Percentiles rank a stretch among this genome's conserved stretches.
Conservation (phyloP, 2,888 invertebrate species). For the Dugesia japonica region DNA sequence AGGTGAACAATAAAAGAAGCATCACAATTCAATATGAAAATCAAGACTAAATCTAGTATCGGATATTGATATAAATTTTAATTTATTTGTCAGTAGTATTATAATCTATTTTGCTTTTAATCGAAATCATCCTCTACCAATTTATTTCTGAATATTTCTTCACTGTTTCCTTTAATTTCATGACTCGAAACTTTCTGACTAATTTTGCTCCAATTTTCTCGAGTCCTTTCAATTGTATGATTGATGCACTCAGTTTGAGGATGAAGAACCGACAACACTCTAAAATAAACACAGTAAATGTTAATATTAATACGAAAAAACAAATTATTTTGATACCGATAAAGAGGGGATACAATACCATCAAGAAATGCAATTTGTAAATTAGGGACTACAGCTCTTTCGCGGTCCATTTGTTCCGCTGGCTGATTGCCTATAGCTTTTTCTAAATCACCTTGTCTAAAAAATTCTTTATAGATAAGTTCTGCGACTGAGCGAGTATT, state of each 20-base stretch:
- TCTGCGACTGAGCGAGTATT: constrained; percentile 51
- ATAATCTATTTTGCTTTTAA: not conserved
- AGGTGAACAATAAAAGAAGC: not conserved
- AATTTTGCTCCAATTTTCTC: not conserved
- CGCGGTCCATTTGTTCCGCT: constrained; percentile 63
- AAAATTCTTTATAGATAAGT: constrained; percentile 66
- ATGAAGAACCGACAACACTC: not conserved
- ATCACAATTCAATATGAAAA: not conserved
- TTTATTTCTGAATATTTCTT: not conserved
- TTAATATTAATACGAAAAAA: not conserved
- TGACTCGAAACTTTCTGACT: not conserved
- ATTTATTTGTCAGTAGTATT: not conserved
- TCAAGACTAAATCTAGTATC: not conserved
- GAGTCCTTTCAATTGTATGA: not conserved
- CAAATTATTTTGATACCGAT: constrained; percentile 43
- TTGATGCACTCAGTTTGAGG: not conserved
- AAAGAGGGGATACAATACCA: constrained; percentile 53
- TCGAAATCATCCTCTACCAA: not conserved
- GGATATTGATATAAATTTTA: too few relatives aligned
- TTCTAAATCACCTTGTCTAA: constrained; percentile 69
- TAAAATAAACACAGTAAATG: too few relatives aligned
- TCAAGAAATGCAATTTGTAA: constrained; percentile 63
- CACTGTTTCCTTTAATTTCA: not conserved
- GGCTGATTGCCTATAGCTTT: constrained; percentile 62
- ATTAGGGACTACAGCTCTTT: constrained; percentile 64